Evolutionary conservation across 2,797 vertebrate species (phyloP), one percentile per base, ranked within the genome.

Genomic region (Alcedo quadribrachys): DNA sequence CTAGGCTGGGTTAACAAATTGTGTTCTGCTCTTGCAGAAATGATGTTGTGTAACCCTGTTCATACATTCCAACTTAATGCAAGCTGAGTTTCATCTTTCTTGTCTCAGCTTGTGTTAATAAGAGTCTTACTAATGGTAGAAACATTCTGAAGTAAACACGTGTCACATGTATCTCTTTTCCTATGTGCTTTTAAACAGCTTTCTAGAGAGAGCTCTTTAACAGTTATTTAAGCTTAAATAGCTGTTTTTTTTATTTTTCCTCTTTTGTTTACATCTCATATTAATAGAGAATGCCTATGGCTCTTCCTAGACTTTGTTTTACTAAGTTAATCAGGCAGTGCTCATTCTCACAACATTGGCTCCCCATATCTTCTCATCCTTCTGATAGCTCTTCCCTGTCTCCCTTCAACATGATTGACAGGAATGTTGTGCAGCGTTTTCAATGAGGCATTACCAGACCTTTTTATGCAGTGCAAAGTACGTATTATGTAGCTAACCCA

Each of bases 401-500:
- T 61, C 35, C 27, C n/a, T 70, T 75, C 63, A 32, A 61, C 18
- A 50, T 0, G 1, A 45, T 28, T 69, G 25, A 75, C 40, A 65
- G 73, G 37, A 82, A 37, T 58, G 79, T 50, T 68, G 15, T 69
- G 27, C 5, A 21, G 15, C 12, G 20, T 69, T 82, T 82, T 63
- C 60, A 74, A 69, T 15, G 22, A 46, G 22, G 22, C 37, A 32
- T 80, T 58, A 51, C 22, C 53, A 61, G 32, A 75, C 42, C 28
- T 45, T 75, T 43, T 51, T 61, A 51, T 25, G 14, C 14, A 32
- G 35, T 55, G 40, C 27, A 45, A 77, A 70, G 24, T 10, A 32
- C 0, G 0, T 71, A 42, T 16, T 22, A 63, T 0, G 0, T 57
- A 35, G 32, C 32, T 51, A 67, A 50, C 11, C 24, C 8, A 35